A percentile compares a stretch with the other conserved stretches of the same genome.
Conservation (phyloP, 2,888 invertebrate genomes). For the Cantharis nigra region DNA sequence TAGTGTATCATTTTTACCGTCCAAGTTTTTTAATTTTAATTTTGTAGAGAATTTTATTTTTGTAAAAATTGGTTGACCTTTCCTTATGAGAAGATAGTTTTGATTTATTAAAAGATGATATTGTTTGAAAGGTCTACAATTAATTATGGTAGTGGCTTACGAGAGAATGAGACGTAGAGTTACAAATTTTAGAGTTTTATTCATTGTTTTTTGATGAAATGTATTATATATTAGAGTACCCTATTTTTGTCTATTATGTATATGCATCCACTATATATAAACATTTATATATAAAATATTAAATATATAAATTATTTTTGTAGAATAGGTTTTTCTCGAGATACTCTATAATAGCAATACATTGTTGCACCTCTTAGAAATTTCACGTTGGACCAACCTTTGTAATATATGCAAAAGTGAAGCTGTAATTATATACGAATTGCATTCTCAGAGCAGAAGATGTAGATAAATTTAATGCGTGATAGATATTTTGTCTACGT, state of each 20-base stretch:
- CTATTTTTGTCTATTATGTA: conserved; percentile 43
- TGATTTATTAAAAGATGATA: neutral
- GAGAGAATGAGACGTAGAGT: conserved; percentile 36
- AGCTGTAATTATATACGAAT: conserved; percentile 3
- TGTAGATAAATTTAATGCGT: conserved; percentile 4
- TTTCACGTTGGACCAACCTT: conserved; percentile 44
- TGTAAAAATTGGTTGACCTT: conserved; percentile 6
- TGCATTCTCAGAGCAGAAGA: conserved; percentile 16
- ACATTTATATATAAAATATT: neutral
- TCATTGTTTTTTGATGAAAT: conserved; percentile 38
- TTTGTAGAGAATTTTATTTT: conserved; percentile 1
- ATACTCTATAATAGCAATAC: conserved; percentile 46
- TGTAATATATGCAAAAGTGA: conserved; percentile 8
- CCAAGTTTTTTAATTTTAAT: conserved; percentile 17
- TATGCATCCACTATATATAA: conserved; percentile 39
- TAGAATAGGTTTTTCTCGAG: conserved; percentile 32
- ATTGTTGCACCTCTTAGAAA: conserved; percentile 37
- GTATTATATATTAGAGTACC: conserved; percentile 42
- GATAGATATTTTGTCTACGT: conserved; percentile 17
- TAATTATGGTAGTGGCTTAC: conserved; percentile 45
- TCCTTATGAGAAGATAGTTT: neutral
- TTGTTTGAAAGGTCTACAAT: conserved; percentile 14
- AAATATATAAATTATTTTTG: conserved; percentile 38
- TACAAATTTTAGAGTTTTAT: conserved; percentile 32
- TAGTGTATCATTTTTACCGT: conserved; percentile 22